Evolutionary conservation across 1,140 invertebrate species (phyloP).

Genomic region (Nymphalis io): DNA sequence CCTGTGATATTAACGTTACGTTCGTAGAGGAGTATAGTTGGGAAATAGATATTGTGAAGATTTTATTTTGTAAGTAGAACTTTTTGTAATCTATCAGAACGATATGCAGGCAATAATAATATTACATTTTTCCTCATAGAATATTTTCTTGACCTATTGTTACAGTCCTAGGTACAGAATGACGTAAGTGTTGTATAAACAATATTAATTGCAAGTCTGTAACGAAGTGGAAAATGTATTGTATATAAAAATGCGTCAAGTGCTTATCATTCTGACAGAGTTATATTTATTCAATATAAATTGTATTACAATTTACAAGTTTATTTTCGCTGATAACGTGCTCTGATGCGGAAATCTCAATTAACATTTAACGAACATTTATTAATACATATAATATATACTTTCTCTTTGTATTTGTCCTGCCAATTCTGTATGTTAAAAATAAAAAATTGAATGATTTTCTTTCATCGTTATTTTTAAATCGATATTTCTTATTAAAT

Average conservation of each 20-base stretch:
- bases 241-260: background rate
- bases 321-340: conserved; percentile 27
- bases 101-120: background rate
- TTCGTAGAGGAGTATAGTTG: conserved; percentile 34
- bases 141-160: background rate
- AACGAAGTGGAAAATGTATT: background rate
- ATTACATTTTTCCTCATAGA: background rate
- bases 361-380: background rate
- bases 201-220: conserved; percentile 2
- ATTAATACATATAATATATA: too few species aligned
- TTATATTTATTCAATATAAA: conserved; percentile 7
- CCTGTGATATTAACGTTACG: conserved; percentile 52
- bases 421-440: too few species aligned
- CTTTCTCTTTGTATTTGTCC: too few species aligned
- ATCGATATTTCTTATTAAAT: too few species aligned
- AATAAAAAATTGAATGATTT: too few species aligned
- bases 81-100: conserved; percentile 18
- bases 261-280: conserved; percentile 24
- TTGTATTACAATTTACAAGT: conserved; percentile 11
- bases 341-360: background rate
- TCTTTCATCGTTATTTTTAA: too few species aligned
- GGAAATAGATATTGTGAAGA: conserved; percentile 31
- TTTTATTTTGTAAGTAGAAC: conserved; percentile 36
- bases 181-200: background rate
- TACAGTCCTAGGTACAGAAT: background rate